Base-by-base conservation (phyloP, 2,113 vertebrate species). In the Heptranchias perlo region DNA sequence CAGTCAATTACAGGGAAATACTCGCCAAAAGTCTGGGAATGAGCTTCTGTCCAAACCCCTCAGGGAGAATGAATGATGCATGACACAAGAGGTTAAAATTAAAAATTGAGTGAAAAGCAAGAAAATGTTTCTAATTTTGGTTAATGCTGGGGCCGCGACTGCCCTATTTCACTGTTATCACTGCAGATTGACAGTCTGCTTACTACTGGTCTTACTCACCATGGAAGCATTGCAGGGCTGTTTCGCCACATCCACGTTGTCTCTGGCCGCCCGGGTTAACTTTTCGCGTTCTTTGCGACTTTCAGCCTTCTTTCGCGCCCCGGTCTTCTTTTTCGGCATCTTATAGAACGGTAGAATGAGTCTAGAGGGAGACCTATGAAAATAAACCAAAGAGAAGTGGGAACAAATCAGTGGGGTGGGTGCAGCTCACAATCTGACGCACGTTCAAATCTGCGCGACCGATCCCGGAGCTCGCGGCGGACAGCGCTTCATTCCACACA, bases 271-370 rank as follows among this genome's bases (percentile, higher is more conserved):
- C 96, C 99, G 98, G 58, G 96, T 98, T 96, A 99, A 99, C 96
- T 99, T 99, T 96, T 99, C 99, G 52, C 99, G 98, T 96, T 99
- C 99, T 96, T 98, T 98, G 0, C 99, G 99, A 96, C 96, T 99
- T 96, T 99, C 99, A 0, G 99, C 99, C 97, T 99, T 99, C 97
- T 99, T 99, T 31, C 99, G 98, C 0, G 99, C 99, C 0, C 99
- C 99, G 0, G 99, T 99, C 98, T 99, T 99, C 97, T 99, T 99
- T 94, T 99, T 99, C 5, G 99, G 99, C 99, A 99, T 99, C 84
- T 97, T 97, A 11, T 7, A 11, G 39, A n/a, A 1, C 31, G 73
- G 5, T 35, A 31, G 28, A 31, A 58, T 7, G 58, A 58, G 58
- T 0, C 6, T 6, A 10, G 58, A 58, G 58, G 58, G 58, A 10